A percentile compares a stretch with the other conserved stretches of the same genome.
Evolutionary conservation across 2,888 invertebrate species (phyloP).

Genomic region (Trachelus iudaicus): DNA sequence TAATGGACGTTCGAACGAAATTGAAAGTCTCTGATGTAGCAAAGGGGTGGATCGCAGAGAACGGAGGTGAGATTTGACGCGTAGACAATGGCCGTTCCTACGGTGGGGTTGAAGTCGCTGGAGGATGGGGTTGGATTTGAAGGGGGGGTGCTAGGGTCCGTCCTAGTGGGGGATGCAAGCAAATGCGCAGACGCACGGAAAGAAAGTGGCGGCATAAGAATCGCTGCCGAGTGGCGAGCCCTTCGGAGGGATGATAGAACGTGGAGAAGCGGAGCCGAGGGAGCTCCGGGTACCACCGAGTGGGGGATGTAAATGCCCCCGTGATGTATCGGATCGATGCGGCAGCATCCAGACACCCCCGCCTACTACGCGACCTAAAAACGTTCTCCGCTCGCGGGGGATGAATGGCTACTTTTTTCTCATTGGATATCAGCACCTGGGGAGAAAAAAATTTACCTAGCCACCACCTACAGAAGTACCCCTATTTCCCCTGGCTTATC

Average conservation of each 20-base stretch:
- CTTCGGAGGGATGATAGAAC: slow-evolving; percentile 10
- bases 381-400: slow-evolving; percentile 48
- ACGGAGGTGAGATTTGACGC: slow-evolving; percentile 56
- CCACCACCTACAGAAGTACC: background rate
- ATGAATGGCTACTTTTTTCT: slow-evolving; percentile 4
- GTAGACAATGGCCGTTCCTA: slow-evolving; percentile 58
- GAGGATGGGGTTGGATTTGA: slow-evolving; percentile 13
- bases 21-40: slow-evolving; percentile 10
- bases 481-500: background rate
- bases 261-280: slow-evolving; percentile 22
- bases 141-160: background rate
- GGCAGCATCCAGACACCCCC: slow-evolving; percentile 62
- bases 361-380: slow-evolving; percentile 64
- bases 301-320: slow-evolving; percentile 65
- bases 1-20: background rate
- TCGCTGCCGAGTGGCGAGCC: slow-evolving; percentile 28
- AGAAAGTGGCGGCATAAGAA: slow-evolving; percentile 50
- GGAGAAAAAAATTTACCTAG: background rate
- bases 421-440: background rate
- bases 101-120: slow-evolving; percentile 35
- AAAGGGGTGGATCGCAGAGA: background rate
- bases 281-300: slow-evolving; percentile 19
- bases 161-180: slow-evolving; percentile 16
- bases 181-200: slow-evolving; percentile 39
- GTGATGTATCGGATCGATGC: slow-evolving; percentile 67